Conservation (phyloP, 2,797 vertebrate genomes). For the Percopsis omiscomaycus region DNA sequence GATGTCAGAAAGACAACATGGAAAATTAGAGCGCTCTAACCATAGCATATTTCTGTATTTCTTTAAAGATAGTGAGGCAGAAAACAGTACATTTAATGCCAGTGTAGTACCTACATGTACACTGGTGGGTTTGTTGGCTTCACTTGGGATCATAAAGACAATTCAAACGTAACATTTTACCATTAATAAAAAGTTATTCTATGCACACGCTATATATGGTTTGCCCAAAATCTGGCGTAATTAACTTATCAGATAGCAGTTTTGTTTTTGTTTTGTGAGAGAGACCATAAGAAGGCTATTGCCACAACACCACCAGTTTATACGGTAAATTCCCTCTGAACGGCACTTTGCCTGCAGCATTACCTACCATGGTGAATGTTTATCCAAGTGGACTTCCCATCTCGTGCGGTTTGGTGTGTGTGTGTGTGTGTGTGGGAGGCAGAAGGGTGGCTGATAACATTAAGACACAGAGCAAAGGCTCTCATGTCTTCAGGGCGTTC, state of each 20-base stretch:
- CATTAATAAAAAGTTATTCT: too few species aligned
- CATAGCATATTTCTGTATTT: too few species aligned
- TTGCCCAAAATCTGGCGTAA: too few species aligned
- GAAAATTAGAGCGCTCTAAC: background rate
- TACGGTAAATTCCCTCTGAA: constrained; percentile 69
- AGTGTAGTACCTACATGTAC: too few species aligned
- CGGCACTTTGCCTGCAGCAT: constrained; percentile 72
- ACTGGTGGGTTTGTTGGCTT: too few species aligned
- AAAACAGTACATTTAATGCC: too few species aligned
- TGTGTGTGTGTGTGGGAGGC: constrained; percentile 39
- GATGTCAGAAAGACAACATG: constrained; percentile 22
- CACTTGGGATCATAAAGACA: too few species aligned
- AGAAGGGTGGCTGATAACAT: constrained; percentile 65
- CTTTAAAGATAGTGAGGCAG: too few species aligned
- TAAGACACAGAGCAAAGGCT: constrained; percentile 73
- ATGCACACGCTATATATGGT: too few species aligned
- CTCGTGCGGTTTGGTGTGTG: constrained; percentile 70
- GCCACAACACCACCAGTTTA: constrained; percentile 57
- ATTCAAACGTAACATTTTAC: too few species aligned
- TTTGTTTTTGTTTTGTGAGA: background rate
- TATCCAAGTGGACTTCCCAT: constrained; percentile 81
- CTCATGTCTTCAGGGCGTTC: constrained; percentile 78
- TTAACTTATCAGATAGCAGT: too few species aligned
- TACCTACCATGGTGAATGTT: constrained; percentile 75
- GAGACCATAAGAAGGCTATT: constrained; percentile 60